phyloP scores from a whole-genome alignment of 2,888 invertebrate genomes.

The Ophion slaviceki region DNA sequence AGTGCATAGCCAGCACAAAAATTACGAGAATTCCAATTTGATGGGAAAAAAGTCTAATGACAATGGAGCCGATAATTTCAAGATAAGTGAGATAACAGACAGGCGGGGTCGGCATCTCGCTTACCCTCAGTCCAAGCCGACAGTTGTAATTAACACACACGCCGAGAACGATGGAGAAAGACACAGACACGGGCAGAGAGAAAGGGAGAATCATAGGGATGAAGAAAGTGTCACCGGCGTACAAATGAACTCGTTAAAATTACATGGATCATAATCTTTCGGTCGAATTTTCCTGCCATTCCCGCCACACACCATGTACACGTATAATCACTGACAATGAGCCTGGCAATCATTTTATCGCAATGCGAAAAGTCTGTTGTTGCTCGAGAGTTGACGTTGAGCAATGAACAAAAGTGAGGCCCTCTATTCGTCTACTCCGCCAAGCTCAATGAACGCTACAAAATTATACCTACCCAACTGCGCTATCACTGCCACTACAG shows the following conservation, averaged over 20 bases:
- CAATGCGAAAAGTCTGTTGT: background rate
- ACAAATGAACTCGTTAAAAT: constrained; percentile 43
- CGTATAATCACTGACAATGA: background rate
- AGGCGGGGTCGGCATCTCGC: constrained; percentile 13
- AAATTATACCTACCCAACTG: background rate
- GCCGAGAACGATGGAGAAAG: background rate
- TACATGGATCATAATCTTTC: constrained; percentile 37
- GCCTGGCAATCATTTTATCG: constrained; percentile 17
- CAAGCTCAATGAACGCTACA: background rate
- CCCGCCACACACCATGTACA: constrained; percentile 5
- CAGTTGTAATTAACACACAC: constrained; percentile 29
- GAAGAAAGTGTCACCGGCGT: background rate
- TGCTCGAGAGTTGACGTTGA: constrained; percentile 10
- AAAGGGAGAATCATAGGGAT: constrained; percentile 7
- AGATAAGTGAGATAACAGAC: background rate
- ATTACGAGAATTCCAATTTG: constrained; percentile 1
- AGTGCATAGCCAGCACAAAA: background rate
- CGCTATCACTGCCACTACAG: background rate
- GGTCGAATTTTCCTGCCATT: constrained; percentile 21
- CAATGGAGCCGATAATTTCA: constrained; percentile 24
- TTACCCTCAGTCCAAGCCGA: constrained; percentile 26
- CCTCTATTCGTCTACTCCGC: background rate
- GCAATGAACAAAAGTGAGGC: background rate
- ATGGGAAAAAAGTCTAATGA: constrained; percentile 5
- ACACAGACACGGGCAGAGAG: background rate